A percentile compares a stretch with the other conserved stretches of the same genome.
phyloP scores from a whole-genome alignment of 2,113 vertebrate species.

The Psittacara wagleri region DNA sequence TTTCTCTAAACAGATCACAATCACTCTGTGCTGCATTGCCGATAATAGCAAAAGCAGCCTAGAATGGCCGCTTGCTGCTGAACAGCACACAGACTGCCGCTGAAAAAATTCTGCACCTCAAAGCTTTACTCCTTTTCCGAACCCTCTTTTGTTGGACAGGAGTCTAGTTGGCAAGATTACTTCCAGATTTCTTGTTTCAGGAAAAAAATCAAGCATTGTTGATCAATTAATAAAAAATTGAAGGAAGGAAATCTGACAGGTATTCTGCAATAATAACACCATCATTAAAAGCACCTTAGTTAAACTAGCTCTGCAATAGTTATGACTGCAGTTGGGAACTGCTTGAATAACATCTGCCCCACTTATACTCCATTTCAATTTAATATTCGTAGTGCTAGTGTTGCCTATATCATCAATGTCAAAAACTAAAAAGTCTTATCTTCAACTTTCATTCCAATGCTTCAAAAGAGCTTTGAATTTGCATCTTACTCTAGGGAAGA shows the following conservation, averaged over 20 bases:
- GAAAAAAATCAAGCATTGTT: background rate
- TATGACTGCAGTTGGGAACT: background rate
- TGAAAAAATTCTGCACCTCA: background rate
- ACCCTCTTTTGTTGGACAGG: background rate
- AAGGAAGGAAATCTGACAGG: background rate
- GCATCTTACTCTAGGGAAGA: slow-evolving; percentile 85
- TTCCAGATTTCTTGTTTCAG: background rate
- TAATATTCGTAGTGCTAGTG: slow-evolving; percentile 59
- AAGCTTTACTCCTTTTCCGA: background rate
- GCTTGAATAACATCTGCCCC: slow-evolving; percentile 49
- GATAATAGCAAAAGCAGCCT: background rate
- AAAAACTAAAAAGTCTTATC: slow-evolving; percentile 79
- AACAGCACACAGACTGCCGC: background rate
- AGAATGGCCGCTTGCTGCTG: background rate
- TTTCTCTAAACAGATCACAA: background rate
- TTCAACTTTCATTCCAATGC: slow-evolving; percentile 80
- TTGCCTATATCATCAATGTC: slow-evolving; percentile 80
- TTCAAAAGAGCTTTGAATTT: slow-evolving; percentile 87
- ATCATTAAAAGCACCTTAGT: background rate
- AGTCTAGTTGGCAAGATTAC: background rate
- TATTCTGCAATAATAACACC: background rate
- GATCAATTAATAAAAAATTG: background rate
- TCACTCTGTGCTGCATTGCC: background rate
- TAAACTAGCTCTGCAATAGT: background rate
- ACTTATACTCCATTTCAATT: slow-evolving; percentile 67